Percentiles rank a stretch among this genome's conserved stretches.
phyloP scores from a whole-genome alignment of 2,888 invertebrate species.

The Ferdinandea cuprea region DNA sequence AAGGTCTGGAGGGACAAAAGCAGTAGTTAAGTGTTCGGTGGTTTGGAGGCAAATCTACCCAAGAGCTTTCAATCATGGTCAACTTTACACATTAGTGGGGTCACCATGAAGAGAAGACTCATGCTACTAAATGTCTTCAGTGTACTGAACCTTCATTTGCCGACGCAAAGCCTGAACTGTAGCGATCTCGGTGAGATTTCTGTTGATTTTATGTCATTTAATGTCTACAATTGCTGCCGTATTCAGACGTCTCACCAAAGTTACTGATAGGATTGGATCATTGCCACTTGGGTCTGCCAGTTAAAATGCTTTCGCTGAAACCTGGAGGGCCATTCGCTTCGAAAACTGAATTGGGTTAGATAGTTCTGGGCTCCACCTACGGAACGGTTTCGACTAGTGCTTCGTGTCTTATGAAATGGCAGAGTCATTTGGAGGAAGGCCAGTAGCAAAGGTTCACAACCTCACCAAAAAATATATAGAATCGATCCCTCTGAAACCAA shows the following conservation, averaged over 20 bases:
- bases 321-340: conserved; percentile 42
- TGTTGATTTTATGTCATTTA: not conserved
- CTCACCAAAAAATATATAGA: no score
- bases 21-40: no score
- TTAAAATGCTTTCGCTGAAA: conserved; percentile 19
- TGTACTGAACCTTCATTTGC: conserved; percentile 24
- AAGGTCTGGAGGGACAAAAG: no score
- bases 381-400: not conserved
- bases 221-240: conserved; percentile 21
- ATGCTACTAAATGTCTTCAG: conserved; percentile 12
- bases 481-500: no score
- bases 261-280: conserved; percentile 55
- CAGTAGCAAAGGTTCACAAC: no score
- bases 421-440: no score
- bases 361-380: conserved; percentile 30
- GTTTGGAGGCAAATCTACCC: no score
- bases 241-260: conserved; percentile 43
- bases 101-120: conserved; percentile 9
- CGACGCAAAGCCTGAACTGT: conserved; percentile 45
- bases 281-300: conserved; percentile 55
- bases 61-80: conserved; percentile 43
- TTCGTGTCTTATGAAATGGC: conserved; percentile 28
- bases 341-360: conserved; percentile 52
- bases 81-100: conserved; percentile 50
- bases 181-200: conserved; percentile 7